Conservation (phyloP, 1,140 invertebrate genomes). For the Pseudomyrmex pallidus region DNA sequence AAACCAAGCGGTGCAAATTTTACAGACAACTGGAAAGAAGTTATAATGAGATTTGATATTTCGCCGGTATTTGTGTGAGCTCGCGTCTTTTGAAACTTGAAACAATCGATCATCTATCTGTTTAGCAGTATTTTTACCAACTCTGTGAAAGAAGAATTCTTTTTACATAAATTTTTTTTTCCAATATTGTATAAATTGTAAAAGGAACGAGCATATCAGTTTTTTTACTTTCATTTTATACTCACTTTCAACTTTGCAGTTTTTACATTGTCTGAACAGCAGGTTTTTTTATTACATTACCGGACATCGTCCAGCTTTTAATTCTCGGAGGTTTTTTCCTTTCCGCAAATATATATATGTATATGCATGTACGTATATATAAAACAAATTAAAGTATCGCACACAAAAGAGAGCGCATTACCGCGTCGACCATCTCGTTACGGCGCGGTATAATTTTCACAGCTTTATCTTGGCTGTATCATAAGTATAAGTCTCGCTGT, state of each 20-base stretch:
- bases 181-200: too few species aligned
- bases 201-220: too few species aligned
- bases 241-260: too few species aligned
- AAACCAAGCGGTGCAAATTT: constrained; percentile 26
- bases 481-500: constrained; percentile 1
- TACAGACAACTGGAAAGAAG: constrained; percentile 13
- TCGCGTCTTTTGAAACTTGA: neutral
- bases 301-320: neutral
- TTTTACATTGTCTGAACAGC: too few species aligned
- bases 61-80: neutral
- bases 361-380: neutral
- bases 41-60: constrained; percentile 41
- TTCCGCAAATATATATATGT: neutral
- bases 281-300: too few species aligned
- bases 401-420: neutral
- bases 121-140: neutral
- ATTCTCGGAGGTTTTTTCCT: neutral
- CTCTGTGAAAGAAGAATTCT: too few species aligned
- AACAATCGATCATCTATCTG: neutral
- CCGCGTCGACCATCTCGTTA: constrained; percentile 14
- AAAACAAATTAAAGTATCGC: constrained; percentile 24
- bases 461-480: constrained; percentile 34
- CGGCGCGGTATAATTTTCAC: constrained; percentile 35
- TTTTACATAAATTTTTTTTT: too few species aligned
- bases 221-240: too few species aligned